phyloP scores from a whole-genome alignment of 2,797 vertebrate species.

The Lycodopsis pacificus region DNA sequence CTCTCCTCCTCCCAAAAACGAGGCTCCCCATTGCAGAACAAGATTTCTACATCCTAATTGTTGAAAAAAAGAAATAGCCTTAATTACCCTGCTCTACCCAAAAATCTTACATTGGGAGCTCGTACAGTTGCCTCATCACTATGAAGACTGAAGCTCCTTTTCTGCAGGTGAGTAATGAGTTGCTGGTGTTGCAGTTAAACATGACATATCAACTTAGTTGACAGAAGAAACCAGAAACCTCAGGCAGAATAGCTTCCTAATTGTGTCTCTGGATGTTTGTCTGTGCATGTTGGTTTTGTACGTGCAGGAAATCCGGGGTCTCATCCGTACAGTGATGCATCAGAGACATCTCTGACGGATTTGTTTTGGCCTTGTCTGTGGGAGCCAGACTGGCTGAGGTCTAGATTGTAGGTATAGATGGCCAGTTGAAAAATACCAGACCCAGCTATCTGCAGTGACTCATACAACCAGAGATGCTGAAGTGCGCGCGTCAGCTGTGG shows the following conservation, averaged over 20 bases:
- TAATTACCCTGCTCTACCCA: too few species aligned
- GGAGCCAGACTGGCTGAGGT: constrained; percentile 24
- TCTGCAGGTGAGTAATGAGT: constrained; percentile 16
- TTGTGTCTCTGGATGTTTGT: constrained; percentile 5
- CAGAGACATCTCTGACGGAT: constrained; percentile 61
- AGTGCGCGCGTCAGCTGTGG: neutral
- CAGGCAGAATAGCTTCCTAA: constrained; percentile 32
- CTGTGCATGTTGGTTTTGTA: neutral
- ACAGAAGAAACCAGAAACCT: neutral
- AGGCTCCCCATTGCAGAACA: too few species aligned
- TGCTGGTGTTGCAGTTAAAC: constrained; percentile 4
- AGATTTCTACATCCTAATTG: too few species aligned
- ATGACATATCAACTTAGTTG: constrained; percentile 23
- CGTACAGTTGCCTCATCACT: too few species aligned
- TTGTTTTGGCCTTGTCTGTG: constrained; percentile 54
- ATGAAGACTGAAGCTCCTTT: neutral
- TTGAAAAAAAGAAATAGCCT: too few species aligned
- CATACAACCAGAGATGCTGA: neutral
- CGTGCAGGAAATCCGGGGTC: neutral
- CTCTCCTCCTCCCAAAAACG: too few species aligned
- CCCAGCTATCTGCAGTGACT: constrained; percentile 11
- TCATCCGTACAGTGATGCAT: constrained; percentile 42
- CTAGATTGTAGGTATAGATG: constrained; percentile 13
- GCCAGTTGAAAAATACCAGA: constrained; percentile 40
- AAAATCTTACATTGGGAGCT: too few species aligned